Percentiles rank a stretch among this genome's conserved stretches.
phyloP scores from a whole-genome alignment of 1,140 invertebrate genomes.

The Parasteatoda tepidariorum region DNA sequence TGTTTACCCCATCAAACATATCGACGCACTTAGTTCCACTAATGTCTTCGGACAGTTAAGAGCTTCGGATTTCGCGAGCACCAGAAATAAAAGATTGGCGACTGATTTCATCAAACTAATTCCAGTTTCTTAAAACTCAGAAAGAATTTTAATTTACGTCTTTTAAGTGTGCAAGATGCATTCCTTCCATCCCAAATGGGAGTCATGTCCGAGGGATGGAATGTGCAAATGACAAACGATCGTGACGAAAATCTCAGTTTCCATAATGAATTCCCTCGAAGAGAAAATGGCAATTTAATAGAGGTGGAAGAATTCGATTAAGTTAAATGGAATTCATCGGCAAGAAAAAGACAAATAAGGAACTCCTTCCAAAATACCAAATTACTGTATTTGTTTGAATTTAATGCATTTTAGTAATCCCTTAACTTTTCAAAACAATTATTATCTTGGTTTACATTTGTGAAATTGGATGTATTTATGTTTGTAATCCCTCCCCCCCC shows the following conservation, averaged over 20 bases:
- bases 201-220: background rate
- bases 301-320: background rate
- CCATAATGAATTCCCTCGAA: background rate
- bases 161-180: background rate
- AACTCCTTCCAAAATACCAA: no score
- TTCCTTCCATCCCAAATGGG: background rate
- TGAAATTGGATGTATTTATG: no score
- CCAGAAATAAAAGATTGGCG: no score
- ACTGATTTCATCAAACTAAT: background rate
- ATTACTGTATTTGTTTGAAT: no score
- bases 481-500: no score
- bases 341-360: background rate
- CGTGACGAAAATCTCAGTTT: background rate
- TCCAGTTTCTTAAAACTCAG: background rate
- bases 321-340: background rate
- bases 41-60: no score
- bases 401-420: no score
- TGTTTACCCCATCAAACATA: no score
- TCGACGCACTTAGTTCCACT: no score
- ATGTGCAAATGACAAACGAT: background rate
- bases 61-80: no score
- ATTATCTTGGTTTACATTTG: no score
- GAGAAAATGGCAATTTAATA: background rate
- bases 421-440: no score
- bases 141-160: background rate